A percentile compares a stretch with the other conserved stretches of the same genome.
phyloP scores from a whole-genome alignment of 1,140 invertebrate species.

The Latrodectus geometricus region DNA sequence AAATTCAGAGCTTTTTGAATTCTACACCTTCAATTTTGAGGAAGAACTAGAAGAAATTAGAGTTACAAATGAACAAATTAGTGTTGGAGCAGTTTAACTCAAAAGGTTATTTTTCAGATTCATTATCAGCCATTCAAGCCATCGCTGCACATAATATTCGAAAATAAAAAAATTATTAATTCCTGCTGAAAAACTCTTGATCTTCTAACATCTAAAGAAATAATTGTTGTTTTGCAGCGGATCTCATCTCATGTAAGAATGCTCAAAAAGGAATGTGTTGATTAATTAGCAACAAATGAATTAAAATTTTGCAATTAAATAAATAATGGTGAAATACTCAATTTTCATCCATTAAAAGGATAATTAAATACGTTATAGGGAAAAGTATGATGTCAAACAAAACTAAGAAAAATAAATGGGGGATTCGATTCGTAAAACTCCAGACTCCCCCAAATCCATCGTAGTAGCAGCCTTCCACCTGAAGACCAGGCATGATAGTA shows the following conservation, averaged over 20 bases:
- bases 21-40: not conserved
- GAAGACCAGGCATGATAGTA: too few species aligned
- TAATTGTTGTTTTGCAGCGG: too few species aligned
- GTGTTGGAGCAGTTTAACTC: not conserved
- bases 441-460: too few species aligned
- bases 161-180: too few species aligned
- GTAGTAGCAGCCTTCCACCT: too few species aligned
- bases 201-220: too few species aligned
- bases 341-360: not conserved
- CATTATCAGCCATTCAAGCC: too few species aligned
- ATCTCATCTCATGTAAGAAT: too few species aligned
- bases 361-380: not conserved
- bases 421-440: not conserved
- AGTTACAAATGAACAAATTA: not conserved
- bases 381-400: not conserved
- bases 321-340: not conserved
- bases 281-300: not conserved
- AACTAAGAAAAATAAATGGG: not conserved
- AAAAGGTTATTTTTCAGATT: not conserved
- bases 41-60: not conserved
- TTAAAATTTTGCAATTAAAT: not conserved
- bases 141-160: too few species aligned
- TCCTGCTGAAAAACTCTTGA: too few species aligned
- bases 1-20: not conserved
- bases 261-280: too few species aligned